These are phyloP conservation scores for Acrocephalus kingi DNA, from an alignment of 2,113 vertebrate species.

Conservation along the genomic window DNA sequence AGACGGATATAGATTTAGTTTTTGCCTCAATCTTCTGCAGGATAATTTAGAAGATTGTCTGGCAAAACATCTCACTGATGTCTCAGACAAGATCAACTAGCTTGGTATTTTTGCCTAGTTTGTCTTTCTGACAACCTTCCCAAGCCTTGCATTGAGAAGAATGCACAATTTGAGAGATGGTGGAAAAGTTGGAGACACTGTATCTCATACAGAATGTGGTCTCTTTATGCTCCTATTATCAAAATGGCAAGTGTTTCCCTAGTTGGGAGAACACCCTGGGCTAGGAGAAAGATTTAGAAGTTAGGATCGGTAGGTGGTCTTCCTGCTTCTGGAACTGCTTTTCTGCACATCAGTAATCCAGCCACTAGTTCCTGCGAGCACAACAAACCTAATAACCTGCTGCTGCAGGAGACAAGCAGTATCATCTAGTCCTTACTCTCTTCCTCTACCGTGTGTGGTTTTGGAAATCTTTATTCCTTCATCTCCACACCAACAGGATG, in stretches of 20 bases:
- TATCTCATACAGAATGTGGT: neutral
- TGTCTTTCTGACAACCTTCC: neutral
- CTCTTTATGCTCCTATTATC: neutral
- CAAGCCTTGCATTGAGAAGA: neutral
- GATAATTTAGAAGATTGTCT: neutral
- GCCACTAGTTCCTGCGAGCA: neutral
- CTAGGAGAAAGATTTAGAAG: neutral
- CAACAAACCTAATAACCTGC: neutral
- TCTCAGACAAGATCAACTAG: neutral
- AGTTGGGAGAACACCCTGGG: neutral
- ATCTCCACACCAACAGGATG: neutral
- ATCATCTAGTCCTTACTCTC: neutral
- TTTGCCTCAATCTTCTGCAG: neutral
- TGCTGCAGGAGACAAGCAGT: neutral
- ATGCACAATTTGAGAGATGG: neutral
- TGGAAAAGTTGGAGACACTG: neutral
- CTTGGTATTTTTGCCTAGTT: neutral
- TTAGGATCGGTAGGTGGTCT: neutral
- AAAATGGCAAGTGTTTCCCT: neutral
- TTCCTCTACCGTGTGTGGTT: neutral
- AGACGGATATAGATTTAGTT: neutral
- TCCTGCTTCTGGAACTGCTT: neutral
- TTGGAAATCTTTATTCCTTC: neutral
- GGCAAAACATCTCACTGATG: neutral
- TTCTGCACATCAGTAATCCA: neutral